These are phyloP conservation scores for Dasysyrphus tricinctus DNA, from an alignment of 2,888 invertebrate species.

Conservation along the genomic window DNA sequence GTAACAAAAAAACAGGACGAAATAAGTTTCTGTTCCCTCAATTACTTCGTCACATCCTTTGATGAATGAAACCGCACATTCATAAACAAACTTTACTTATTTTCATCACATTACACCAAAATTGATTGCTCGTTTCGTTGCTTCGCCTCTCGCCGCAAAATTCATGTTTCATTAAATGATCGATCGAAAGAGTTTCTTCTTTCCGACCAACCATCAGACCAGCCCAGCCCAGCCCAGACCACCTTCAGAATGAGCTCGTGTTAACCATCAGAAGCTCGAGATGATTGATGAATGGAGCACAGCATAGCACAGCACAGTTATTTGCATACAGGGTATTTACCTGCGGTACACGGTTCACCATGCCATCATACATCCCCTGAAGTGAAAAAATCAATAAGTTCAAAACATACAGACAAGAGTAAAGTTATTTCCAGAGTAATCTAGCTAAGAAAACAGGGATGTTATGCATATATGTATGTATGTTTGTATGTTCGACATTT, in stretches of 20 bases:
- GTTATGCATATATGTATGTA: neutral
- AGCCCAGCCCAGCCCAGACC: neutral
- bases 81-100: conserved; percentile 31
- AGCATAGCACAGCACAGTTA: conserved; percentile 20
- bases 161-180: conserved; percentile 38
- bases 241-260: conserved; percentile 23
- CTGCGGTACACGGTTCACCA: neutral
- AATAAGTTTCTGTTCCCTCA: conserved; percentile 30
- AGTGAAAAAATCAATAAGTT: conserved; percentile 33
- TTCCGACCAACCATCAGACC: neutral
- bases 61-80: conserved; percentile 69
- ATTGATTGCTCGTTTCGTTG: conserved; percentile 47
- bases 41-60: conserved; percentile 57
- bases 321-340: conserved; percentile 37
- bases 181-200: conserved; percentile 54
- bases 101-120: conserved; percentile 39
- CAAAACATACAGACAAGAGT: conserved; percentile 16
- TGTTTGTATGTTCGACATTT: neutral
- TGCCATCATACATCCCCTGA: neutral
- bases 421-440: conserved; percentile 28
- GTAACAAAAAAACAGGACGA: neutral
- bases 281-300: conserved; percentile 67
- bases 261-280: conserved; percentile 43
- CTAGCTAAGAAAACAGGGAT: conserved; percentile 23
- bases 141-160: neutral